These are phyloP conservation scores for Chromis chromis DNA, from an alignment of 2,797 vertebrate species.

Conservation along the genomic window DNA sequence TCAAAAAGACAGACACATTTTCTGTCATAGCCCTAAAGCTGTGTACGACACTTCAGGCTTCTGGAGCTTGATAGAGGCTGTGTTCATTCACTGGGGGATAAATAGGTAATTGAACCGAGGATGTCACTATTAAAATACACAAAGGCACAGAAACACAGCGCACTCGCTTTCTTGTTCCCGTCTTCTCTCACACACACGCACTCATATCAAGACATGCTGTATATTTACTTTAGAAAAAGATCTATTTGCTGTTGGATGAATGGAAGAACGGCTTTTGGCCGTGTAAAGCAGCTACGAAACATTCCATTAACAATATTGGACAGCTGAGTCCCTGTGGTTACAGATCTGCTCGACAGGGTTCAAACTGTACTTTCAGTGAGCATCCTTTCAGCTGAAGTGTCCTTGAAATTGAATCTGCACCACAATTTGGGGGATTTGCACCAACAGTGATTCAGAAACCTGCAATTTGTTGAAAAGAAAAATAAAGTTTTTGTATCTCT, in stretches of 20 bases:
- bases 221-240: conserved; percentile 17
- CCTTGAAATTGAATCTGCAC: conserved; percentile 15
- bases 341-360: conserved; percentile 16
- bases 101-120: conserved; percentile 68
- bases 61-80: conserved; percentile 52
- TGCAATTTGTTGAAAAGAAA: background rate
- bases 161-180: conserved; percentile 18
- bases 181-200: background rate
- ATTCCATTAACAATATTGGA: background rate
- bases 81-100: conserved; percentile 63
- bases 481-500: background rate
- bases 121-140: conserved; percentile 58
- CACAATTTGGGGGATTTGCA: background rate
- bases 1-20: conserved; percentile 66
- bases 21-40: conserved; percentile 54
- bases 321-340: conserved; percentile 11
- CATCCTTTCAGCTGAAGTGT: conserved; percentile 10
- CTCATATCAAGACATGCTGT: conserved; percentile 23
- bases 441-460: background rate
- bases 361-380: conserved; percentile 5
- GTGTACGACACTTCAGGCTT: conserved; percentile 42
- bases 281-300: background rate
- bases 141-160: conserved; percentile 37
- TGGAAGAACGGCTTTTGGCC: background rate
- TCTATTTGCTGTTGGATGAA: conserved; percentile 8